Base-by-base conservation (phyloP, 2,888 invertebrate species). In the Drosophila paranaensis region DNA sequence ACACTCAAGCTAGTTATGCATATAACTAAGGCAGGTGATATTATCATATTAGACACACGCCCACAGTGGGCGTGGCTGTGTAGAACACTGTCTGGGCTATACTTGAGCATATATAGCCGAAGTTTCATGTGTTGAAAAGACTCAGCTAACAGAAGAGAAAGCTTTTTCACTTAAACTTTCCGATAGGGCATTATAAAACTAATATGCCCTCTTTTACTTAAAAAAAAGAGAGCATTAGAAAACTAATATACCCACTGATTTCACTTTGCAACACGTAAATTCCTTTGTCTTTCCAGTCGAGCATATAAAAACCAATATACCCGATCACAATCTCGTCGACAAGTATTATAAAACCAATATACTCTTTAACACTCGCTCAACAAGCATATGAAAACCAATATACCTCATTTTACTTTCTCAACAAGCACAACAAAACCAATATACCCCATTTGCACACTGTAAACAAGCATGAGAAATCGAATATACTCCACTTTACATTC, bases 331-430 rank as follows among this genome's bases (percentile, higher is more conserved):
- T 6, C 16, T 50, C 8, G 10, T 16, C 10, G 16, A 16, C 2
- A 1, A 33, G 10, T n/a, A 30, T 30, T 30, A 2, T 4, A 10
- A 10, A 48, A n/a, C 2, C 30, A 16, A 48, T n/a, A 50, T 20
- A 35, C 51, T 13, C 20, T 33, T 33, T 8, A 6, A 33, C 30
- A 50, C 16, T 11, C 20, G 14, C 20, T 14, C 0, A 25, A 25
- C 14, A 14, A 37, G 25, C 37, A 37, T 53, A 53, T 25, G 20
- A 37, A 53, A 53, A 37, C 37, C 51, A 37, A 53, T 53, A 53
- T 37, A 37, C 51, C 37, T 50, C 33, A 2, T 4, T 50, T 35
- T 10, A 50, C 16, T 2, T 20, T 13, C 33, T 8, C 2, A 16
- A 16, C 10, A 33, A 16, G 11, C 16, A n/a, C 14, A 48, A n/a